Evolutionary conservation across 37 sponge, comb jelly and placozoan species (phyloP), one percentile per base, ranked within the genome.

Genomic region (Chondrilla cf. caribensis): DNA sequence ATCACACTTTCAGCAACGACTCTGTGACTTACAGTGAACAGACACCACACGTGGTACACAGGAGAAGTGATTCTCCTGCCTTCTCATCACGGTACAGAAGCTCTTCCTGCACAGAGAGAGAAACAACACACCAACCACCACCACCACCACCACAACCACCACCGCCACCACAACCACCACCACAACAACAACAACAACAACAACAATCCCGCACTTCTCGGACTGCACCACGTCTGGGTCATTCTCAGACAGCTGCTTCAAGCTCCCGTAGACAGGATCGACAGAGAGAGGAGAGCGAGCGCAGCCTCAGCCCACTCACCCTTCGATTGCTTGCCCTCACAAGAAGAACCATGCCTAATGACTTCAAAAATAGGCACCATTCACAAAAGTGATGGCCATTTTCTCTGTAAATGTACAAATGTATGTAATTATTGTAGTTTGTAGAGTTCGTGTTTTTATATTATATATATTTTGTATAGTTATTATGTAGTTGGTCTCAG

Each of bases 231-330:
- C 29, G 29, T 62, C 8, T n/a, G 64, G 25, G 29, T 19, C 25
- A n/a, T 19, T 62, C 64, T 7, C 64, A 29, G 22, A 7, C 64
- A 19, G 29, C 76, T 1, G n/a, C n/a, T n/a, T n/a, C n/a, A n/a
- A n/a, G n/a, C n/a, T n/a, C n/a, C n/a, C 31, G 76, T 1, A 40
- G 41, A 19, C 76, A 73, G 41, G n/a, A 37, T 36, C n/a, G 25
- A 1, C 76, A 73, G 24, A 40, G 41, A 7, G 36, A 73, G 76
- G 76, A 73, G 43, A 42, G 25, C 24, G 76, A 73, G 43, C 41
- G 76, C 19, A 73, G 76, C 43, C 24, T 73, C 21, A 73, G 76
- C 6, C 76, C 76, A 19, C 76, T 73, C 76, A 73, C 76, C 15
- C 43, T 73, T 15, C 76, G 43, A 18, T 37, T 73, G 76, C 24